These are phyloP conservation scores for Ailurus styani DNA, from an alignment of 2,113 vertebrate genomes.

Conservation along the genomic window DNA sequence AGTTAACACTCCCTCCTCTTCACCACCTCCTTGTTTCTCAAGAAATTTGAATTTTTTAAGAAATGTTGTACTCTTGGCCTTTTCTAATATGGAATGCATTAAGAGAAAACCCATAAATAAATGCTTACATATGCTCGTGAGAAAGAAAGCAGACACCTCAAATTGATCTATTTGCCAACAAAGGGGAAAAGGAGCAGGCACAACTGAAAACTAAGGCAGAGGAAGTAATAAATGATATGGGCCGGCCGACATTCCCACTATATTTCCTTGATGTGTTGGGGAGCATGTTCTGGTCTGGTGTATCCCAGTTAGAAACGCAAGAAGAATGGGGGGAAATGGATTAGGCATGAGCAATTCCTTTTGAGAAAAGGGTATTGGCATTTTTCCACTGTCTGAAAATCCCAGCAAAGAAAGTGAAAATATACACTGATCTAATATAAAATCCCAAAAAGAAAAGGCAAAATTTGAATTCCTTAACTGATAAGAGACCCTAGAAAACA, in stretches of 20 bases:
- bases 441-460: background rate
- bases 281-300: background rate
- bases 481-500: background rate
- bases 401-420: background rate
- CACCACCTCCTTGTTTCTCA: conserved; percentile 51
- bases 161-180: conserved; percentile 37
- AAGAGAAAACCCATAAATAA: conserved; percentile 58
- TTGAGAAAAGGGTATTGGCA: background rate
- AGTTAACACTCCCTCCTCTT: conserved; percentile 52
- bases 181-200: background rate
- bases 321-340: background rate
- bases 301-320: background rate
- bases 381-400: background rate
- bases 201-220: background rate
- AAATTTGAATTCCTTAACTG: background rate
- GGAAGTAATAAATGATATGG: background rate
- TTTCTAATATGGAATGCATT: conserved; percentile 58
- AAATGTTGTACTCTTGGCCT: conserved; percentile 33
- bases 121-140: conserved; percentile 28
- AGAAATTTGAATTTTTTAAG: conserved; percentile 57
- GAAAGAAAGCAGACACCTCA: conserved; percentile 51
- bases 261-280: background rate
- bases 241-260: accelerated
- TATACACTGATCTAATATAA: background rate
- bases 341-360: too few species aligned